Evolutionary conservation across 2,797 vertebrate species (phyloP).

Genomic region (Propithecus deckenii): DNA sequence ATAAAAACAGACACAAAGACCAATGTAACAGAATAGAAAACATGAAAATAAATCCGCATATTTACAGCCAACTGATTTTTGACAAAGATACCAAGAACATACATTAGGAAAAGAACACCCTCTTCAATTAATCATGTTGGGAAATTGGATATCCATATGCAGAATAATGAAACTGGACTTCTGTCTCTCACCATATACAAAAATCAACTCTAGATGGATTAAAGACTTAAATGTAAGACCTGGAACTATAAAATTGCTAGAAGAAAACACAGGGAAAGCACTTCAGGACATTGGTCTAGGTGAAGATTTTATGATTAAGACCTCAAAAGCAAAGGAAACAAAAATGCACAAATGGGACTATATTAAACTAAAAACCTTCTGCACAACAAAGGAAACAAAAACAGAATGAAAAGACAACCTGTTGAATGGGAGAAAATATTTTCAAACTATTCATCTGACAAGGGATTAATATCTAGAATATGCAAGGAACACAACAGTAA

Average conservation of each 20-base stretch:
- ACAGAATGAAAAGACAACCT: background rate
- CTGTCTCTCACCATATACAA: background rate
- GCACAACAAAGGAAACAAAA: background rate
- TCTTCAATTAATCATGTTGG: background rate
- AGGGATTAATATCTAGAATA: background rate
- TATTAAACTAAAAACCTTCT: background rate
- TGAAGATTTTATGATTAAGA: background rate
- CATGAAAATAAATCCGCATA: background rate
- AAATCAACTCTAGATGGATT: background rate
- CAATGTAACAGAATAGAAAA: background rate
- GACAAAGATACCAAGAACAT: background rate
- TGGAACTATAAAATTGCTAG: background rate
- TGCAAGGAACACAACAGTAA: background rate
- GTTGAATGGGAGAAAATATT: background rate
- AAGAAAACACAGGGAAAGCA: background rate
- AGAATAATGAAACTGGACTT: background rate
- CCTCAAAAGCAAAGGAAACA: background rate
- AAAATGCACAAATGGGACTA: background rate
- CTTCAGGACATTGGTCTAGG: background rate
- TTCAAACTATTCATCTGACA: background rate
- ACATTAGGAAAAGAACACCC: background rate
- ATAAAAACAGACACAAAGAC: background rate
- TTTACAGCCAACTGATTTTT: background rate
- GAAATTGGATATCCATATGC: background rate
- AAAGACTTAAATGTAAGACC: background rate